Percentiles rank a stretch among this genome's conserved stretches.
Conservation (phyloP, 2,113 vertebrate species). For the Ovis aries region DNA sequence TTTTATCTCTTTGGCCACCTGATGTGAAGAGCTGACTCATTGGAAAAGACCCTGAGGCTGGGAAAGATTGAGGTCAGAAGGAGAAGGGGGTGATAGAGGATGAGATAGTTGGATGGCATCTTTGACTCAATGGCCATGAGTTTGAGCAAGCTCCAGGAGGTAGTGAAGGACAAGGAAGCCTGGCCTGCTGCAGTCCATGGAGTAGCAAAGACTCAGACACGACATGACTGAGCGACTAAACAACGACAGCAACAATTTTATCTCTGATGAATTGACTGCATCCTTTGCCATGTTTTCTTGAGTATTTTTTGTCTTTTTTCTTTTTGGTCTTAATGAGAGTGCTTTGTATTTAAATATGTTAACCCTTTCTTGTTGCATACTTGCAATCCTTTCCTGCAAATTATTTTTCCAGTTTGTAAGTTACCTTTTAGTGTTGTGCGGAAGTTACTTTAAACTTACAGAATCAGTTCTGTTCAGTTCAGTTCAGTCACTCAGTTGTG, state of each 20-base stretch:
- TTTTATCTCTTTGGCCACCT: not conserved
- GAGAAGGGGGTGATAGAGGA: not conserved
- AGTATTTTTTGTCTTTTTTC: not conserved
- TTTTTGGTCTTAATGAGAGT: not conserved
- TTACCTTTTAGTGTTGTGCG: not conserved
- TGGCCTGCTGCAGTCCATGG: not conserved
- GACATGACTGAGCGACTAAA: rapidly evolving
- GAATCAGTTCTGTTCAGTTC: not conserved
- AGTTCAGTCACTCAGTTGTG: too few relatives aligned
- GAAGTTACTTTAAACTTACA: not conserved
- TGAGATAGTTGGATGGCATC: not conserved
- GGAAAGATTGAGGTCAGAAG: not conserved
- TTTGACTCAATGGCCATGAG: not conserved
- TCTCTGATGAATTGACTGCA: not conserved
- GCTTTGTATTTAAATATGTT: not conserved
- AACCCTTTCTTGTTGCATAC: not conserved
- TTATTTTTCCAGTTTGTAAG: not conserved
- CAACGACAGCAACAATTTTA: not conserved
- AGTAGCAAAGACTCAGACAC: not conserved
- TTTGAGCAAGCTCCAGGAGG: not conserved
- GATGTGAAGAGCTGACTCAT: not conserved
- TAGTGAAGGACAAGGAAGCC: not conserved
- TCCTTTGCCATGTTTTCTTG: not conserved
- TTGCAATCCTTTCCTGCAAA: not conserved
- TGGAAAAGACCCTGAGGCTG: not conserved